phyloP scores from a whole-genome alignment of 2,113 vertebrate genomes.

The Carollia perspicillata region DNA sequence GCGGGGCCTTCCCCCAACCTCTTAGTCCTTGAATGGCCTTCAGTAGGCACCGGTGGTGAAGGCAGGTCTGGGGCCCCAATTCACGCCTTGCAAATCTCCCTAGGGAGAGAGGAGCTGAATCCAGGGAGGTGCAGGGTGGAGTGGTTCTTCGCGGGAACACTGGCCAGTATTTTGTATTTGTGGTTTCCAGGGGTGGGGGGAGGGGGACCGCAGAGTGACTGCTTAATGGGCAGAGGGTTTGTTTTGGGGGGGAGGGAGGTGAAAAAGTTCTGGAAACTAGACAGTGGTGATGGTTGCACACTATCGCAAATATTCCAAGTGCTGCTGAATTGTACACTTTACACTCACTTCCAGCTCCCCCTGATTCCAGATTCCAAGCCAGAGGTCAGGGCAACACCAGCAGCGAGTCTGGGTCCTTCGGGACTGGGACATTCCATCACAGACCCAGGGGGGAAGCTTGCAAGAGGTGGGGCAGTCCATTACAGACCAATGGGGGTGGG shows the following conservation, averaged over 20 bases:
- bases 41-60: neutral
- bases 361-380: fast-evolving
- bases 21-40: neutral
- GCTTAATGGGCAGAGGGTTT: neutral
- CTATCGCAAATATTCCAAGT: neutral
- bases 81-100: neutral
- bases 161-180: neutral
- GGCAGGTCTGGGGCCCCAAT: neutral
- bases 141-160: neutral
- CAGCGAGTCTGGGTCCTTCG: fast-evolving
- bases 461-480: neutral
- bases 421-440: too few species aligned
- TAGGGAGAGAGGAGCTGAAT: too few species aligned
- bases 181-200: neutral
- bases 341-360: neutral
- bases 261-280: neutral
- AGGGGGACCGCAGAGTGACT: neutral
- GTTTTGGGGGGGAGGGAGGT: neutral
- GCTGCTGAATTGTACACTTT: neutral
- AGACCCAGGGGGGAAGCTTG: too few species aligned
- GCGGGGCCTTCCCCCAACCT: fast-evolving
- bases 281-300: neutral
- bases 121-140: neutral
- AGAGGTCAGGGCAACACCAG: neutral
- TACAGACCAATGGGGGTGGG: neutral